Conservation (phyloP, 2,888 invertebrate genomes). For the Sphinx pinastri region DNA sequence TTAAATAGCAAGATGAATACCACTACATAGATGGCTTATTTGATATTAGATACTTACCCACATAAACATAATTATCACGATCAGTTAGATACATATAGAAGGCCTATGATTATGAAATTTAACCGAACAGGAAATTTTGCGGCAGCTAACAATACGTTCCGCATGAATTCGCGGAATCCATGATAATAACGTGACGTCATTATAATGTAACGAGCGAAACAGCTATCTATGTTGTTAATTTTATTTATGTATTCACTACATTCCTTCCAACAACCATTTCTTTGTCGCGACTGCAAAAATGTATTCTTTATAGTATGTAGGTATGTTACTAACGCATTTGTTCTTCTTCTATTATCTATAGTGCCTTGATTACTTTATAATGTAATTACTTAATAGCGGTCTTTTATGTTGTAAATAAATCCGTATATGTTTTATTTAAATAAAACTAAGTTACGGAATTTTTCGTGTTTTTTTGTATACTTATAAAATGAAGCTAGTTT, state of each 20-base stretch:
- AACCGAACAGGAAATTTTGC: conserved; percentile 57
- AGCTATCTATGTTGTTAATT: conserved; percentile 35
- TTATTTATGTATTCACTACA: conserved; percentile 28
- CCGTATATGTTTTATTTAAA: too few relatives aligned
- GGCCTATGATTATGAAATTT: conserved; percentile 53
- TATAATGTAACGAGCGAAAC: conserved; percentile 38
- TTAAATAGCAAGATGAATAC: too few relatives aligned
- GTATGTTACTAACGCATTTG: background rate
- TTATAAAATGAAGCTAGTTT: too few relatives aligned
- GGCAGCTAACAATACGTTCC: conserved; percentile 51
- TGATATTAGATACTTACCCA: too few relatives aligned
- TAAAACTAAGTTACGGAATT: too few relatives aligned
- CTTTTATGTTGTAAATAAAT: too few relatives aligned
- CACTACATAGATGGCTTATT: too few relatives aligned
- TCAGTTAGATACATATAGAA: conserved; percentile 29
- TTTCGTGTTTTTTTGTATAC: too few relatives aligned
- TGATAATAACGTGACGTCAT: conserved; percentile 36
- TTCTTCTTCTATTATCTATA: background rate
- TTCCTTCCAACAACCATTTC: conserved; percentile 13
- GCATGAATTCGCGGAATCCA: conserved; percentile 43
- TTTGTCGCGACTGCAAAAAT: conserved; percentile 1
- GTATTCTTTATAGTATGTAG: background rate
- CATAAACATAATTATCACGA: background rate
- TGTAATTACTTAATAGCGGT: too few relatives aligned
- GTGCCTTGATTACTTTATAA: too few relatives aligned